These are phyloP conservation scores for Ryuthela nishihirai DNA, from an alignment of 2,888 invertebrate species.

Conservation along the genomic window DNA sequence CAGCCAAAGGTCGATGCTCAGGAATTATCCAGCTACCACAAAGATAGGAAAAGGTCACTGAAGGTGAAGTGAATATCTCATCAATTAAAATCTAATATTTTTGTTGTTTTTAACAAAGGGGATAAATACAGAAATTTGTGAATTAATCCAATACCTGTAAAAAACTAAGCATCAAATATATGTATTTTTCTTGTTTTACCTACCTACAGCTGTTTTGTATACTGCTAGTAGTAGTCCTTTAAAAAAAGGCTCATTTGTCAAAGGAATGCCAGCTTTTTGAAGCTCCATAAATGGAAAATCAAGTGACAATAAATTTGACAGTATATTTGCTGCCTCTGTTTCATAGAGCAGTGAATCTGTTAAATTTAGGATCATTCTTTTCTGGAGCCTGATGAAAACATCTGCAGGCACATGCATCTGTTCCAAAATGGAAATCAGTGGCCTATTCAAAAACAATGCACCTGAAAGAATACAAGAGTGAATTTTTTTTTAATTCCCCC, in stretches of 20 bases:
- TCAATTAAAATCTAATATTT: too few relatives aligned
- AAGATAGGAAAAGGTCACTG: too few relatives aligned
- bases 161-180: too few relatives aligned
- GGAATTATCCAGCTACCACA: too few relatives aligned
- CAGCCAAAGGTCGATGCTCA: too few relatives aligned
- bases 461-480: constrained; percentile 7
- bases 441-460: constrained; percentile 42
- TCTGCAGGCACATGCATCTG: constrained; percentile 42
- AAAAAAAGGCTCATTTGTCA: constrained; percentile 40
- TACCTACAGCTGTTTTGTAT: constrained; percentile 23
- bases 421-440: constrained; percentile 43
- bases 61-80: too few relatives aligned
- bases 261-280: constrained; percentile 16
- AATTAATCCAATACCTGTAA: too few relatives aligned
- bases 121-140: too few relatives aligned
- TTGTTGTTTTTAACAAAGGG: too few relatives aligned
- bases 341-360: constrained; percentile 25
- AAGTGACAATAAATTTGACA: neutral
- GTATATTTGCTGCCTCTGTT: constrained; percentile 12
- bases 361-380: constrained; percentile 21
- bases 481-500: neutral
- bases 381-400: constrained; percentile 24
- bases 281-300: constrained; percentile 23
- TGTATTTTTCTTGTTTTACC: neutral
- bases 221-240: constrained; percentile 24